A percentile compares a stretch with the other conserved stretches of the same genome.
phyloP scores from a whole-genome alignment of 2,888 invertebrate species.

The Zonitis immaculata region DNA sequence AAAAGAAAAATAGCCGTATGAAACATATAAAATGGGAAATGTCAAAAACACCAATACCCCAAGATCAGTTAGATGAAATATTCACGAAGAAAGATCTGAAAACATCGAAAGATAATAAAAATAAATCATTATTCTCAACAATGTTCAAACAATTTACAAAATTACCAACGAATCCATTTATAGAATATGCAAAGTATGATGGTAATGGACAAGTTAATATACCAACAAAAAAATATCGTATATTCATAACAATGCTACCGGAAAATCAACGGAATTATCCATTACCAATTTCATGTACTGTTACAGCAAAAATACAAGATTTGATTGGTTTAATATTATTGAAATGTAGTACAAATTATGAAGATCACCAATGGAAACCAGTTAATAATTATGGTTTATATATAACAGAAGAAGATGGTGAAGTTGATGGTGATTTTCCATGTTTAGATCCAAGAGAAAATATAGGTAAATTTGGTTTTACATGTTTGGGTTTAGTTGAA shows the following conservation, averaged over 20 bases:
- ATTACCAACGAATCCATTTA: conserved; percentile 79
- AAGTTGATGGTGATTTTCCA: conserved; percentile 90
- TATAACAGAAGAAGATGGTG: conserved; percentile 95
- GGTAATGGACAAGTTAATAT: conserved; percentile 78
- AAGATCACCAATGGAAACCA: conserved; percentile 59
- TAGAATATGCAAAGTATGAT: conserved; percentile 88
- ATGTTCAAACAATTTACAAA: conserved; percentile 73
- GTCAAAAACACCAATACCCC: conserved; percentile 49
- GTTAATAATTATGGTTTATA: conserved; percentile 78
- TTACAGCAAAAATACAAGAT: conserved; percentile 82
- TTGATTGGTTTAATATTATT: conserved; percentile 91
- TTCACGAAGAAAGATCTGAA: conserved; percentile 54
- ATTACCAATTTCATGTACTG: conserved; percentile 72
- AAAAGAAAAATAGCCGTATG: conserved; percentile 72
- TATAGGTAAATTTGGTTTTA: conserved; percentile 90
- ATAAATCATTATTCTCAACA: conserved; percentile 65
- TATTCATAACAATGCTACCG: conserved; percentile 84
- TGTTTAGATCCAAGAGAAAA: conserved; percentile 82
- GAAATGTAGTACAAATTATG: conserved; percentile 67
- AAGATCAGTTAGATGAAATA: conserved; percentile 57
- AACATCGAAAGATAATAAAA: conserved; percentile 30
- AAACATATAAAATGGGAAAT: conserved; percentile 71
- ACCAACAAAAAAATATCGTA: conserved; percentile 78
- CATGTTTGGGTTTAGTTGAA: conserved; percentile 82
- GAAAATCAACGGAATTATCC: conserved; percentile 80